These are phyloP conservation scores for Bombylius discolor DNA, from an alignment of 2,888 invertebrate genomes.

Conservation along the genomic window DNA sequence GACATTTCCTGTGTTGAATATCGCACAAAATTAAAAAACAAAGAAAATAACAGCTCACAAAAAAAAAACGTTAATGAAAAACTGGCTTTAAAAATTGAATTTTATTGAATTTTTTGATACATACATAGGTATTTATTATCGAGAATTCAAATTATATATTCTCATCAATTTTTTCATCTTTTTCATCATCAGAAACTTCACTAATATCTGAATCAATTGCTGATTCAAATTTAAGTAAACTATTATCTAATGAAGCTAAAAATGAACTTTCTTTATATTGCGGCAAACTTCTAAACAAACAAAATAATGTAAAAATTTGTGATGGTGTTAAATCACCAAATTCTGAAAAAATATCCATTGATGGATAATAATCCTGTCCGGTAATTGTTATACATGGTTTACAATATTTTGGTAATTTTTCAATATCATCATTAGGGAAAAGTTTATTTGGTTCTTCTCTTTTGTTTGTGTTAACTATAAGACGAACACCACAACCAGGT, in stretches of 20 bases:
- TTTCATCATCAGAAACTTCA: too few relatives aligned
- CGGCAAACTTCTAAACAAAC: constrained; percentile 45
- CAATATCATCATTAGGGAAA: constrained; percentile 17
- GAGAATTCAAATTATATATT: too few relatives aligned
- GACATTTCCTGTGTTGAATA: too few relatives aligned
- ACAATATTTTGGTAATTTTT: constrained; percentile 24
- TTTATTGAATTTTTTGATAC: too few relatives aligned
- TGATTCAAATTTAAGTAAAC: constrained; percentile 40
- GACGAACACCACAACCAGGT: constrained; percentile 55
- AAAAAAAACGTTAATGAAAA: too few relatives aligned
- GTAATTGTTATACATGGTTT: constrained; percentile 24
- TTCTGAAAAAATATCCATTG: constrained; percentile 57
- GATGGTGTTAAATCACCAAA: constrained; percentile 53
- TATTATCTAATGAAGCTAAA: constrained; percentile 49
- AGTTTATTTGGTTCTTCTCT: constrained; percentile 10
- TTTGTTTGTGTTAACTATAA: constrained; percentile 37
- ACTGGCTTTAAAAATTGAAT: too few relatives aligned
- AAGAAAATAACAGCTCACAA: too few relatives aligned
- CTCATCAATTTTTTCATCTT: too few relatives aligned
- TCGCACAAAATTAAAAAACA: too few relatives aligned
- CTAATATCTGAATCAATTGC: constrained; percentile 20
- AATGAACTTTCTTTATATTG: constrained; percentile 53
- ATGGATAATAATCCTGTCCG: constrained; percentile 31
- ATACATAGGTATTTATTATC: too few relatives aligned
- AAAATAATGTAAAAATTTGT: constrained; percentile 52